These are phyloP conservation scores for Oreochromis mossambicus DNA, from an alignment of 2,797 vertebrate species.

Conservation along the genomic window DNA sequence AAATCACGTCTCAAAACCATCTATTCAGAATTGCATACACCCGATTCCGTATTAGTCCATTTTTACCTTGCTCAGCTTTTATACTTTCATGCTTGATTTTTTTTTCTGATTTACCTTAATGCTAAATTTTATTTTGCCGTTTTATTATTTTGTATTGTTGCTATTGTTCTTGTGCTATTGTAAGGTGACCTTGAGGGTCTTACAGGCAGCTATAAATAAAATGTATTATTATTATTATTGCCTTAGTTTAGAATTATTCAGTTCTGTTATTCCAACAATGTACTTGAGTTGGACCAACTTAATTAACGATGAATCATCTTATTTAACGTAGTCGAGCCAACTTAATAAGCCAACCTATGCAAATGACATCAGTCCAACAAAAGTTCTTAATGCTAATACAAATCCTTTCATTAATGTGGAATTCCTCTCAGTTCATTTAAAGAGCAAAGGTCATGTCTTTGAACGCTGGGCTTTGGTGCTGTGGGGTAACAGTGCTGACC, in stretches of 20 bases:
- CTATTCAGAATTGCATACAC: rapidly evolving
- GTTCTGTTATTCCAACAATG: neutral
- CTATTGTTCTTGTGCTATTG: neutral
- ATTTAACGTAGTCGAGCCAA: neutral
- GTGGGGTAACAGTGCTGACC: neutral
- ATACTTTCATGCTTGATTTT: neutral
- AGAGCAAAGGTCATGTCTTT: neutral
- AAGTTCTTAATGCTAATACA: neutral
- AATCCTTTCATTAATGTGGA: rapidly evolving
- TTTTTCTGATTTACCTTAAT: neutral
- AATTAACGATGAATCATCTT: neutral
- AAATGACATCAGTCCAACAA: neutral
- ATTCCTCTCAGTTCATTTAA: rapidly evolving
- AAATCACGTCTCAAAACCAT: neutral
- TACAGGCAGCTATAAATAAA: neutral
- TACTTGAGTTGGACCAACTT: neutral
- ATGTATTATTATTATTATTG: neutral
- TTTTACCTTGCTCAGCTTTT: neutral
- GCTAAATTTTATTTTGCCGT: neutral
- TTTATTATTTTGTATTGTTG: neutral
- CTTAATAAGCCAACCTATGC: neutral
- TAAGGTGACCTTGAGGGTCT: neutral
- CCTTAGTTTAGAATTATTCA: neutral
- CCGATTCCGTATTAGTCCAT: neutral
- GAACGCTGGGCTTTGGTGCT: neutral